Evolutionary conservation across 1,140 invertebrate genomes (phyloP), one percentile per base, ranked within the genome.

Genomic region (Chlorops oryzae): DNA sequence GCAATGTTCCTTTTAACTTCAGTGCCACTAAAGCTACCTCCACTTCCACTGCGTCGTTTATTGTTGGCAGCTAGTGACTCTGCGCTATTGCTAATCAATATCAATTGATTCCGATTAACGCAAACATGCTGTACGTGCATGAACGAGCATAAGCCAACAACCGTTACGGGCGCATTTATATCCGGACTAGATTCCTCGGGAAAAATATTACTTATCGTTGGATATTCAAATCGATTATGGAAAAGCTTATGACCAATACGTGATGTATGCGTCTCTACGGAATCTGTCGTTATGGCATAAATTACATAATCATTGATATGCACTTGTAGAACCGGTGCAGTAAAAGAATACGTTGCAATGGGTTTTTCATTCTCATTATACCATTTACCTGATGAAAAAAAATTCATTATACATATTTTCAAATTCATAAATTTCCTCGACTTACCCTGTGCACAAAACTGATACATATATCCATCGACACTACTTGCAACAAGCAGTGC

Each of bases 201-300:
- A 18, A 65, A 72, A 1, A 63, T 18, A 1, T 50, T 57, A 0
- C 62, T 58, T 34, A 68, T 52, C 24, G 61, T 59, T 15, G 64
- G 66, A 47, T 72, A 72, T 41, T 72, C 69, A 23, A 70, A 72
- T 3, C 62, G 61, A 56, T 66, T 72, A 24, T 63, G 58, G 39
- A 70, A 72, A 1, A 81, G 59, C 35, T 79, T 75, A 62, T 84
- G 79, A 0, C 80, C 78, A 27, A 82, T 73, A 27, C 85, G 75
- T 23, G 86, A 73, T 1, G 87, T 89, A 56, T 89, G 89, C 0
- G 85, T 84, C 64, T 90, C 87, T 5, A 91, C 74, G 2, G 87
- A 87, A 50, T 82, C 83, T 34, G 84, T 81, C 2, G 87, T 90
- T 1, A 90, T 65, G 0, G 85, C 86, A 64, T 88, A 86, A 2